These are phyloP conservation scores for Peromyscus maniculatus DNA, from an alignment of 2,113 vertebrate genomes.

Conservation along the genomic window DNA sequence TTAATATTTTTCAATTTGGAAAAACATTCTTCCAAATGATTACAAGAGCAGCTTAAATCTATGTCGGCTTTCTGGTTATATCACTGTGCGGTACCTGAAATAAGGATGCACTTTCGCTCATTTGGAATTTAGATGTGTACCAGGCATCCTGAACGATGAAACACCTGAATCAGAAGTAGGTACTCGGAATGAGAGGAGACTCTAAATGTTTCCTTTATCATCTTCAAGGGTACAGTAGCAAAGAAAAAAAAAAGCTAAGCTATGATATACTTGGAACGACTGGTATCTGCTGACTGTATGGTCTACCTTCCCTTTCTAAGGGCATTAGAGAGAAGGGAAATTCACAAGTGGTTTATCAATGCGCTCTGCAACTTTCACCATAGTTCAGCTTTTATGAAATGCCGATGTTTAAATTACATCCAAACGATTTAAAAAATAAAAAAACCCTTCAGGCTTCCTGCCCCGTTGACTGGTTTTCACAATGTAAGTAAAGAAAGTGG, in stretches of 20 bases:
- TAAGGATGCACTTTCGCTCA: slow-evolving; percentile 41
- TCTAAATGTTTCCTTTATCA: slow-evolving; percentile 41
- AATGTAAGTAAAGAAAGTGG: slow-evolving; percentile 43
- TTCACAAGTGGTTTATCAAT: not conserved
- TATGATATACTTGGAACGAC: not conserved
- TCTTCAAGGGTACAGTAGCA: slow-evolving; percentile 53
- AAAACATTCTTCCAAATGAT: not conserved
- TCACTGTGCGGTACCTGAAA: not conserved
- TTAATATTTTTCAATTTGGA: not conserved
- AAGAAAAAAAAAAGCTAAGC: not conserved
- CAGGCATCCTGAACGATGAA: slow-evolving; percentile 44
- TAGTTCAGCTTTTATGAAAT: slow-evolving; percentile 32
- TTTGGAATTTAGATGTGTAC: slow-evolving; percentile 65
- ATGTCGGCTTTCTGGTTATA: not conserved
- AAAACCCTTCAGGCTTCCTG: not conserved
- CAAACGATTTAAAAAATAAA: not conserved
- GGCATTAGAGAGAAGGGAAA: not conserved
- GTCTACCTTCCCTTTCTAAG: not conserved
- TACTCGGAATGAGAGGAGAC: slow-evolving; percentile 61
- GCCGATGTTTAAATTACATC: not conserved
- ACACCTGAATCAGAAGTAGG: slow-evolving; percentile 53
- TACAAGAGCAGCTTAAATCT: not conserved
- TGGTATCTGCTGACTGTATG: not conserved
- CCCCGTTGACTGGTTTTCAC: slow-evolving; percentile 41
- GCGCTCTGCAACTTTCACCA: not conserved